A percentile compares a stretch with the other conserved stretches of the same genome.
These are phyloP conservation scores for Eilema griseolum DNA, from an alignment of 2,888 invertebrate genomes.

Conservation along the genomic window DNA sequence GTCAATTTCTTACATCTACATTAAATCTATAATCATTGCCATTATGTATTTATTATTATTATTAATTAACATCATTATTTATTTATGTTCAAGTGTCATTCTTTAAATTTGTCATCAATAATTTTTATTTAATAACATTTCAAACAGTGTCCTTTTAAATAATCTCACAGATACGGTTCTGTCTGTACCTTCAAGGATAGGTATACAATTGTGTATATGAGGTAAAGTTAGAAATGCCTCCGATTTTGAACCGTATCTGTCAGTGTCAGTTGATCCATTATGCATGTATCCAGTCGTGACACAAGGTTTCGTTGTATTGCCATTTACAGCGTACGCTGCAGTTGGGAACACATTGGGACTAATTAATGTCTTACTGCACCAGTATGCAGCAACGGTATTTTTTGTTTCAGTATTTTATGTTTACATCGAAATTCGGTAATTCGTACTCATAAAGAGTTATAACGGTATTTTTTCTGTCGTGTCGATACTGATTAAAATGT, in stretches of 20 bases:
- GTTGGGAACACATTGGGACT: constrained; percentile 28
- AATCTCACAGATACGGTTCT: no score
- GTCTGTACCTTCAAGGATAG: no score
- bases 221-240: background rate
- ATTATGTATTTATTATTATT: no score
- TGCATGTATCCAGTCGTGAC: constrained; percentile 59
- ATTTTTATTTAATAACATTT: no score
- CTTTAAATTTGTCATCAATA: no score
- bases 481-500: background rate
- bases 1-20: no score
- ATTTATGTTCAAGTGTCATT: no score
- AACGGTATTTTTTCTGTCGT: background rate
- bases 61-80: no score
- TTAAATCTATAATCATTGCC: no score
- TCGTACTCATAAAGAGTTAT: background rate
- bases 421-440: background rate
- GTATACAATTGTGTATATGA: background rate
- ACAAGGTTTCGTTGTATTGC: constrained; percentile 47
- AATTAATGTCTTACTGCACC: constrained; percentile 14
- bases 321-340: constrained; percentile 38
- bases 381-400: constrained; percentile 24
- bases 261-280: constrained; percentile 50
- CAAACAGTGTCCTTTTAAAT: no score
- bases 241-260: constrained; percentile 26
- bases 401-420: background rate